phyloP scores from a whole-genome alignment of 2,113 vertebrate genomes.

The Thunnus thynnus region DNA sequence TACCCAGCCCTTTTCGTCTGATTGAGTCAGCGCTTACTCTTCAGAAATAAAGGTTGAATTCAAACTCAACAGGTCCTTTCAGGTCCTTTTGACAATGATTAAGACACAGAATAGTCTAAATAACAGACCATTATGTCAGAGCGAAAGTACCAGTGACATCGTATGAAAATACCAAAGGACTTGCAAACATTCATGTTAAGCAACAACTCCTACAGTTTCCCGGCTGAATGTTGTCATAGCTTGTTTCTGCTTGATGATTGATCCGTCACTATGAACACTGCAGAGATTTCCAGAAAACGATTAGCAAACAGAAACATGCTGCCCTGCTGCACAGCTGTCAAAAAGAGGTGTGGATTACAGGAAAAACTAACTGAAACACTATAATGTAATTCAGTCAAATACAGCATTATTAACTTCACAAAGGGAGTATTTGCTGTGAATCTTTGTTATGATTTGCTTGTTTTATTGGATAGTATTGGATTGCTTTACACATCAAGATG shows the following conservation, averaged over 20 bases:
- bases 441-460: no score
- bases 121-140: neutral
- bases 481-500: neutral
- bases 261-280: no score
- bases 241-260: neutral
- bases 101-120: neutral
- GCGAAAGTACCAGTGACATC: neutral
- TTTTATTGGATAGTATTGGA: neutral
- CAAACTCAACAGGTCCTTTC: neutral
- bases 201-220: neutral
- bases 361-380: neutral
- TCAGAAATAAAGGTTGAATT: neutral
- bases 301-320: neutral
- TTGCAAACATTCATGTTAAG: neutral
- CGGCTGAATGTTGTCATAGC: neutral
- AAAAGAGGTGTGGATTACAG: neutral
- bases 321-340: neutral
- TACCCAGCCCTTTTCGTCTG: neutral
- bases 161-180: neutral
- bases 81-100: neutral
- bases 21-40: constrained; percentile 15
- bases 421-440: no score
- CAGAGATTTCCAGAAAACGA: neutral
- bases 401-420: neutral
- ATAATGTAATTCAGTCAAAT: neutral